These are phyloP conservation scores for Thymallus thymallus DNA, from an alignment of 2,113 vertebrate species.

Conservation along the genomic window DNA sequence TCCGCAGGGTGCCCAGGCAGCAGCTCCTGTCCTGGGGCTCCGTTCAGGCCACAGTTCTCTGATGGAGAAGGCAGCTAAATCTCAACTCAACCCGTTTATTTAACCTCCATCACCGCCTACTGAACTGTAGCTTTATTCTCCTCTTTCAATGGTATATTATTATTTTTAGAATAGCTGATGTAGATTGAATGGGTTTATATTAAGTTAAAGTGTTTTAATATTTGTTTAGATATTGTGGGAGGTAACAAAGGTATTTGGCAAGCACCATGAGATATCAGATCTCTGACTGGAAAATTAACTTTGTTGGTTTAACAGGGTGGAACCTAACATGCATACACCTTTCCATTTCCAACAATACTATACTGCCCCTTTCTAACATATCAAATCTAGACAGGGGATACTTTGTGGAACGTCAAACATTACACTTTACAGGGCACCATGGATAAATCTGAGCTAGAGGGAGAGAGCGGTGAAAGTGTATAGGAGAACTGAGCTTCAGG, in stretches of 20 bases:
- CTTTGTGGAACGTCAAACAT: not conserved
- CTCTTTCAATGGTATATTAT: constrained; percentile 18
- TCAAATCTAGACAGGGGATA: constrained; percentile 21
- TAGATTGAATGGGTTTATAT: constrained; percentile 7
- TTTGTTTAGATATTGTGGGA: constrained; percentile 28
- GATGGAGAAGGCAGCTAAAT: constrained; percentile 53
- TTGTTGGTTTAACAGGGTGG: constrained; percentile 18
- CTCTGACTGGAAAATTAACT: constrained; percentile 23
- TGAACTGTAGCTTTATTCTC: constrained; percentile 14
- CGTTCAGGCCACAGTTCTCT: no score
- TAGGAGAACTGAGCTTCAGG: not conserved
- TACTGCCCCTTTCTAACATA: constrained; percentile 34
- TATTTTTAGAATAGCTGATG: constrained; percentile 3
- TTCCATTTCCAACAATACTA: constrained; percentile 36
- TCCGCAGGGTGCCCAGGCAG: constrained; percentile 51
- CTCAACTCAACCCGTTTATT: constrained; percentile 43
- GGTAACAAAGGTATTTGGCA: constrained; percentile 23
- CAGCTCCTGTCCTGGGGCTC: constrained; percentile 57
- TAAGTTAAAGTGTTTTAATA: constrained; percentile 6
- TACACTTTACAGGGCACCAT: constrained; percentile 39
- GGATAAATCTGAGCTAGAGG: constrained; percentile 29
- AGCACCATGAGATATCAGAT: constrained; percentile 18
- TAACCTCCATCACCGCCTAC: constrained; percentile 42
- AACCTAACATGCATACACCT: constrained; percentile 42
- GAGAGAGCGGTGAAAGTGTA: constrained; percentile 11